Conservation (phyloP, 2,888 invertebrate genomes). For the Ephialtes manifestator region DNA sequence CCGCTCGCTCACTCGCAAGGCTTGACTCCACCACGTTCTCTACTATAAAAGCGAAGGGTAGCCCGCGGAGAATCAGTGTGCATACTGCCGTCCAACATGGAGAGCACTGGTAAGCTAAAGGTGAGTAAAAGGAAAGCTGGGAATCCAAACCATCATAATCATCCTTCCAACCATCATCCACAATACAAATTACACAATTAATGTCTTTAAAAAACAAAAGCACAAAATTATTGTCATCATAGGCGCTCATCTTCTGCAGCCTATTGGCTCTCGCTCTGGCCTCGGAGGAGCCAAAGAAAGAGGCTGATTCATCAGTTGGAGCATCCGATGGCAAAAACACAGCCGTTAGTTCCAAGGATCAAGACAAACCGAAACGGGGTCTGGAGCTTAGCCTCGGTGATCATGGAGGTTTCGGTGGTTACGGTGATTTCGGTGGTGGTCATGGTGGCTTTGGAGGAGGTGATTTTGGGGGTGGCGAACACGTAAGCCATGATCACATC, state of each 20-base stretch:
- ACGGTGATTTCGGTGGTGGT: constrained; percentile 66
- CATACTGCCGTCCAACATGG: constrained; percentile 84
- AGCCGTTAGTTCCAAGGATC: constrained; percentile 55
- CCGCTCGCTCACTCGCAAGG: constrained; percentile 35
- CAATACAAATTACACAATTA: not conserved
- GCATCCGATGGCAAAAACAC: constrained; percentile 50
- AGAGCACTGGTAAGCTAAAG: constrained; percentile 84
- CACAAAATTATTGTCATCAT: not conserved
- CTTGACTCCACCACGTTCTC: constrained; percentile 49
- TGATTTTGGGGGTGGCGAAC: constrained; percentile 71
- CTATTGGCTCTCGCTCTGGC: constrained; percentile 78
- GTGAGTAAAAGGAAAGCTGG: constrained; percentile 79
- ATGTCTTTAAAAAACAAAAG: not conserved
- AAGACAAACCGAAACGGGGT: constrained; percentile 81
- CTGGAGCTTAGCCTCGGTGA: constrained; percentile 79
- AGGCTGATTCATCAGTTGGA: constrained; percentile 67
- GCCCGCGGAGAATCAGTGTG: constrained; percentile 82
- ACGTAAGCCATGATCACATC: constrained; percentile 76
- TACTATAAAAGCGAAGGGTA: constrained; percentile 85
- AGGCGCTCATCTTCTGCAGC: constrained; percentile 80
- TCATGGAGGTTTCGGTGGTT: constrained; percentile 73
- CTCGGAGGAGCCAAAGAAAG: constrained; percentile 72
- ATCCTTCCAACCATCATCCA: not conserved
- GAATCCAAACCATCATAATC: not conserved
- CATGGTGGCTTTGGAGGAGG: constrained; percentile 59